Base-by-base conservation (phyloP, 2,797 vertebrate species). In the Hylomyscus alleni region DNA sequence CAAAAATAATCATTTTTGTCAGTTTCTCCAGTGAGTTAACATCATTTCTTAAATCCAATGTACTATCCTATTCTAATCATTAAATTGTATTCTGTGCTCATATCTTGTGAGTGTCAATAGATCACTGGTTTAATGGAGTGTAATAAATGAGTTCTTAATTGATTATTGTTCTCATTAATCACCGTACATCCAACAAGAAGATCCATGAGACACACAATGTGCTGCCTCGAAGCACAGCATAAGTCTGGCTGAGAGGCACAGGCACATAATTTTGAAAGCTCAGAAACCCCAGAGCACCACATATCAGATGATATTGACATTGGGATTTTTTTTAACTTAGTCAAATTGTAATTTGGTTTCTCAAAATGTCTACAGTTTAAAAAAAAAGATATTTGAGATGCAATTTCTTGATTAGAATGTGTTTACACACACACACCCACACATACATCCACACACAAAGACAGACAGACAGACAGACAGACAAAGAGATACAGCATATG, bases 71-170 rank as follows among this genome's bases (percentile, higher is more conserved):
- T 94, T 97, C 90, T 89, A 91, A 88, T 95, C 90, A 69, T 91
- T 93, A 91, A 93, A 93, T 77, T 95, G 40, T 91, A 85, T 77
- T 94, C 90, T 90, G 93, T 91, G 89, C 95, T 94, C 95, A 73
- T 93, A 86, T 91, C 47, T 95, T 95, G 40, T 93, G 84, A 75
- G 34, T 95, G 77, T 94, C 96, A 95, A 93, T 69, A 97, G 95
- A 95, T 97, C 92, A 93, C 89, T 97, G 52, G 67, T 67, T 97
- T 97, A 98, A 97, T 88, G 91, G 54, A 62, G 72, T 96, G 26
- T 96, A 94, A 97, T 96, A 95, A 97, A 88, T 94, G 76, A 96
- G 73, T 95, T 96, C 95, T 96, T 97, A 97, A 95, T 96, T 97
- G 92, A 96, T 97, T 96, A 95, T 82, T 97, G 83, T 94, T 91